A percentile compares a stretch with the other conserved stretches of the same genome.
These are phyloP conservation scores for Timema podura DNA, from an alignment of 2,888 invertebrate species.

Conservation along the genomic window DNA sequence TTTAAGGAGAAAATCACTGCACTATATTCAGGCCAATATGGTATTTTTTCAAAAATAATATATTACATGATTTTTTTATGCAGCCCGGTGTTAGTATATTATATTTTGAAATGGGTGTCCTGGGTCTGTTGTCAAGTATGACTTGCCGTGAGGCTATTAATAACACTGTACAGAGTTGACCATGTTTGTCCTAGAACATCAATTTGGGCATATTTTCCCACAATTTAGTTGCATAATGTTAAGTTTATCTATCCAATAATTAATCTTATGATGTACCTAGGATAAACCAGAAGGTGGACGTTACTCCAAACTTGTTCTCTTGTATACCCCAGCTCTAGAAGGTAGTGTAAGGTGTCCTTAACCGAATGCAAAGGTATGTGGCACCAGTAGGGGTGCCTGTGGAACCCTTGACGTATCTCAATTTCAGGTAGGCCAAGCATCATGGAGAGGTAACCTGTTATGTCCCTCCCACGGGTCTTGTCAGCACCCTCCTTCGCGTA, in stretches of 20 bases:
- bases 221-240: too few relatives aligned
- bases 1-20: neutral
- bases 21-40: neutral
- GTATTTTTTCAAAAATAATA: neutral
- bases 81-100: too few relatives aligned
- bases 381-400: conserved; percentile 60
- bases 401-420: conserved; percentile 44
- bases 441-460: conserved; percentile 45
- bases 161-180: too few relatives aligned
- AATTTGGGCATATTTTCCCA: too few relatives aligned
- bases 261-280: conserved; percentile 52
- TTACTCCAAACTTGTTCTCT: conserved; percentile 55
- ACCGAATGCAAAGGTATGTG: conserved; percentile 57
- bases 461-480: conserved; percentile 49
- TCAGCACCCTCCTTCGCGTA: conserved; percentile 47
- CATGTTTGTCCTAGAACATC: too few relatives aligned
- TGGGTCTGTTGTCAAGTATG: too few relatives aligned
- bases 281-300: conserved; percentile 64
- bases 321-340: conserved; percentile 50
- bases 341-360: conserved; percentile 54
- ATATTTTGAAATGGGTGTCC: too few relatives aligned
- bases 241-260: neutral
- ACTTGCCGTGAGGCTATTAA: too few relatives aligned
- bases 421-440: conserved; percentile 40
- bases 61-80: conserved; percentile 39